Percentiles rank a stretch among this genome's conserved stretches.
Conservation (phyloP, 2,888 invertebrate genomes). For the Aporophyla nigra region DNA sequence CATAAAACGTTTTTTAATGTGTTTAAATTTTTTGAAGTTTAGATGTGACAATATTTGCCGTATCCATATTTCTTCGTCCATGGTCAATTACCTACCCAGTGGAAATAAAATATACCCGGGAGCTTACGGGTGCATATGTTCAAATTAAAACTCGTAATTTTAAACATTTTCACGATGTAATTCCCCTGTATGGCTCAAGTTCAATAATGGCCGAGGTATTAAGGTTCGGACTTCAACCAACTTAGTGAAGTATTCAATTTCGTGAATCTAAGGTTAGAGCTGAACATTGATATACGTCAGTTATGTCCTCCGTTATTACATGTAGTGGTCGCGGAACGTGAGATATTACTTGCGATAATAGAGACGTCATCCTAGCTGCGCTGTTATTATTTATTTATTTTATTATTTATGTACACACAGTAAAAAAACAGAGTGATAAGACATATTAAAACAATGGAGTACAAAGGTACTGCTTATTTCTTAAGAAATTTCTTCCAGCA, state of each 20-base stretch:
- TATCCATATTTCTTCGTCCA: too few species aligned
- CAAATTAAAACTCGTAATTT: constrained; percentile 1
- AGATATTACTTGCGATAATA: neutral
- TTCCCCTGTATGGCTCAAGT: neutral
- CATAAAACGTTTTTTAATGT: too few species aligned
- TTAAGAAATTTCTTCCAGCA: too few species aligned
- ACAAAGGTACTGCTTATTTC: too few species aligned
- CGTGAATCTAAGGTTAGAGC: too few species aligned
- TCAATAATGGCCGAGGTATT: constrained; percentile 13
- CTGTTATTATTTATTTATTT: too few species aligned
- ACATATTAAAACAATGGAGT: too few species aligned
- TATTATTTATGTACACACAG: too few species aligned
- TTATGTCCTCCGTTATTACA: constrained; percentile 11
- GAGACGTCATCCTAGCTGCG: too few species aligned
- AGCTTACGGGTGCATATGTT: neutral
- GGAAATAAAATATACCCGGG: neutral
- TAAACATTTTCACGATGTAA: neutral
- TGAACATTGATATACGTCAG: constrained; percentile 14
- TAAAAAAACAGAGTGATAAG: too few species aligned
- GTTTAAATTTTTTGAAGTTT: too few species aligned
- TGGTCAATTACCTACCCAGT: neutral
- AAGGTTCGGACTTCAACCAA: neutral
- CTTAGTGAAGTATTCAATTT: constrained; percentile 1
- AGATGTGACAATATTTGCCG: too few species aligned
- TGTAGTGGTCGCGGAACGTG: neutral